A percentile compares a stretch with the other conserved stretches of the same genome.
Conservation (phyloP, 2,888 invertebrate species). For the Phytoseiulus persimilis region DNA sequence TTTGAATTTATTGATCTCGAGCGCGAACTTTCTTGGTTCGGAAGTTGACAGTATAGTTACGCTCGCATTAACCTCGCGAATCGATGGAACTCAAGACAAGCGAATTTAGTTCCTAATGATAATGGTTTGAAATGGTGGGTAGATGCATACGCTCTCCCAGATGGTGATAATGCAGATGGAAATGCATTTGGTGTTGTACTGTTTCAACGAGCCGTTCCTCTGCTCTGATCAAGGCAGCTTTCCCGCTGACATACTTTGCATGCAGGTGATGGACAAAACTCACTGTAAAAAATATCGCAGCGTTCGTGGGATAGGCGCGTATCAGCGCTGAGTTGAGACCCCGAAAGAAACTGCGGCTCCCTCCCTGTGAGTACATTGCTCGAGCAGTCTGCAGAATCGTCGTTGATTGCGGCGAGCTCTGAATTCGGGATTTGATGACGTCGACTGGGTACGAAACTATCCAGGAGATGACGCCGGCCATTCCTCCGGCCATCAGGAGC, state of each 20-base stretch:
- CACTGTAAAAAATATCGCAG: conserved; percentile 57
- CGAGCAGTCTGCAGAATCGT: conserved; percentile 25
- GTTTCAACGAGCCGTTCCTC: conserved; percentile 14
- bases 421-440: conserved; percentile 77
- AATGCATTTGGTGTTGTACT: conserved; percentile 22
- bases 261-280: not conserved
- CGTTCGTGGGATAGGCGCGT: conserved; percentile 85
- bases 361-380: conserved; percentile 54
- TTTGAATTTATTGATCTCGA: no score
- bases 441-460: conserved; percentile 75
- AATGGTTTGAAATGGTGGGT: not conserved
- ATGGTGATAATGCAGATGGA: conserved; percentile 22
- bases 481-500: conserved; percentile 72
- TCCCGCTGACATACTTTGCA: not conserved
- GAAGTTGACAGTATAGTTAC: no score
- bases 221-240: not conserved
- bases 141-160: conserved; percentile 17
- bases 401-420: conserved; percentile 52
- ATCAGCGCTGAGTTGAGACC: conserved; percentile 70
- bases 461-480: conserved; percentile 80
- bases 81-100: no score
- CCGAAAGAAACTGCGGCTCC: conserved; percentile 62
- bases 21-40: no score
- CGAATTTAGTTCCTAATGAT: not conserved
- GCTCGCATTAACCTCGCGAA: no score